Evolutionary conservation across 2,888 invertebrate genomes (phyloP).

Genomic region (Chrysina gloriosa): DNA sequence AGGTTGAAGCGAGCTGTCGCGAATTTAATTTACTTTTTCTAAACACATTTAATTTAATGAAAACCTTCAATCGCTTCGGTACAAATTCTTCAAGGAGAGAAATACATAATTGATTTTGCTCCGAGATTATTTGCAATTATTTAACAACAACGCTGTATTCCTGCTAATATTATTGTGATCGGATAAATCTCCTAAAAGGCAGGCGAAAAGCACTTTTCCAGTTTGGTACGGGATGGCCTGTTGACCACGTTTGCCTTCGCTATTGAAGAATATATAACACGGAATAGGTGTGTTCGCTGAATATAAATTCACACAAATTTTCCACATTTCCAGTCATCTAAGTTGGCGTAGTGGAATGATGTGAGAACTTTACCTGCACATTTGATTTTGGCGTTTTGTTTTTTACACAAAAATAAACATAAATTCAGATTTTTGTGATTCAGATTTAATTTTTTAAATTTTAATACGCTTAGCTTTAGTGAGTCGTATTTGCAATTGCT

Average conservation of each 20-base stretch:
- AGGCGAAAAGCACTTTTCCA: slow-evolving; percentile 44
- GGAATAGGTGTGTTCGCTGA: slow-evolving; percentile 56
- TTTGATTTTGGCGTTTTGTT: slow-evolving; percentile 20
- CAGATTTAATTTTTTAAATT: too few relatives aligned
- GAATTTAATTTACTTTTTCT: too few relatives aligned
- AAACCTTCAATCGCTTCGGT: too few relatives aligned
- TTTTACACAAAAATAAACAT: slow-evolving; percentile 33
- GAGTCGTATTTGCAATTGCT: too few relatives aligned
- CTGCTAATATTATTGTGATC: slow-evolving; percentile 45
- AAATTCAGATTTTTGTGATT: not conserved
- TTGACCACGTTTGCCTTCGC: slow-evolving; percentile 49
- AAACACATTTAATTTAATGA: too few relatives aligned
- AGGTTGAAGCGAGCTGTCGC: too few relatives aligned
- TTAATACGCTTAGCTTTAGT: too few relatives aligned
- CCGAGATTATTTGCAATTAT: not conserved
- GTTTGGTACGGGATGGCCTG: slow-evolving; percentile 47
- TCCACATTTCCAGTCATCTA: slow-evolving; percentile 47
- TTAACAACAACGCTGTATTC: not conserved
- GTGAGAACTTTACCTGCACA: slow-evolving; percentile 46
- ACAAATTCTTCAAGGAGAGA: too few relatives aligned
- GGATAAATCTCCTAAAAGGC: slow-evolving; percentile 47
- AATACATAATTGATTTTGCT: too few relatives aligned
- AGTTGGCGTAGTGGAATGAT: slow-evolving; percentile 29
- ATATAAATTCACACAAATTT: slow-evolving; percentile 58
- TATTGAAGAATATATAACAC: slow-evolving; percentile 55